These are phyloP conservation scores for Cosmia pyralina DNA, from an alignment of 2,888 invertebrate genomes.

Conservation along the genomic window DNA sequence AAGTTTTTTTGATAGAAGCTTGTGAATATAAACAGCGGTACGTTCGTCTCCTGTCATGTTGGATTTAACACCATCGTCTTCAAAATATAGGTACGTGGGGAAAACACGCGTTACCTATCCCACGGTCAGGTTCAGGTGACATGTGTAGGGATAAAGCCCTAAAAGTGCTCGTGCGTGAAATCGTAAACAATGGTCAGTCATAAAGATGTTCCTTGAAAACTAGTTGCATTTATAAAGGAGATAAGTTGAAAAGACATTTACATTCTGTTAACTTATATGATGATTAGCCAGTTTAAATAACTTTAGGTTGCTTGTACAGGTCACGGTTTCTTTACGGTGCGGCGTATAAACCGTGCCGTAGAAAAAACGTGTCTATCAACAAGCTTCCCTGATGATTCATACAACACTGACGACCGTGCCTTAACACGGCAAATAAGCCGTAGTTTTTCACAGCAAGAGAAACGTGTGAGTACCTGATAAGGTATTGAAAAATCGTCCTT, in stretches of 20 bases:
- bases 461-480: neutral
- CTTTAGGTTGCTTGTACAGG: neutral
- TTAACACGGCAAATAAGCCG: no score
- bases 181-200: slow-evolving; percentile 1
- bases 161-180: neutral
- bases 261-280: neutral
- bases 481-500: neutral
- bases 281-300: neutral
- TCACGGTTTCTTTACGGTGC: neutral
- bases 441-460: no score
- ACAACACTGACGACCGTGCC: no score
- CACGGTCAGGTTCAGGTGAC: neutral
- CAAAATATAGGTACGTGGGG: neutral
- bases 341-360: neutral
- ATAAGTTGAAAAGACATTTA: neutral
- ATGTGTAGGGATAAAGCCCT: neutral
- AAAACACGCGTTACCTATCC: neutral
- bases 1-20: neutral
- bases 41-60: neutral
- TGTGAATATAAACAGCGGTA: neutral
- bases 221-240: neutral
- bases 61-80: neutral
- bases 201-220: neutral
- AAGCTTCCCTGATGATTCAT: neutral
- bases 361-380: neutral